Conservation (phyloP, 2,113 vertebrate species). For the Motacilla tschutschensis region DNA sequence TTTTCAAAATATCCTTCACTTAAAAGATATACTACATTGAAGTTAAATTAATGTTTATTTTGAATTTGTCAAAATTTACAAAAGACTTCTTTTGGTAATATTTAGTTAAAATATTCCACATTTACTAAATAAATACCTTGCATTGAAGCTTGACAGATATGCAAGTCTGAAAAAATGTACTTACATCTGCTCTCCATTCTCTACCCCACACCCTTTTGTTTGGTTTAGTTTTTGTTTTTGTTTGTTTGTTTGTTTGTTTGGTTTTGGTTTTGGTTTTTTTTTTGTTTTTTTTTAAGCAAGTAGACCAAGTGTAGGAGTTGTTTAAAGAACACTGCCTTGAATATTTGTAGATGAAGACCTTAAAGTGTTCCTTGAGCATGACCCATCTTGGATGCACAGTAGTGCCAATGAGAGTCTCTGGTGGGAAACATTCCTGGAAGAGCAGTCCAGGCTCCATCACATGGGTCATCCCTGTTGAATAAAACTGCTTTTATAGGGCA, state of each 20-base stretch:
- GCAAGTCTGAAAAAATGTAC: neutral
- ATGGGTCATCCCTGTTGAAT: accelerated
- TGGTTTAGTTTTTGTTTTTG: neutral
- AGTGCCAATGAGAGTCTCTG: accelerated
- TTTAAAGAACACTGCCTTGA: neutral
- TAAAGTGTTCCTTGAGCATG: neutral
- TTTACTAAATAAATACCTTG: neutral
- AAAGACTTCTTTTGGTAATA: neutral
- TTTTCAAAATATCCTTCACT: neutral
- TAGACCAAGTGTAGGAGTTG: neutral
- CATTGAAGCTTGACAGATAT: neutral
- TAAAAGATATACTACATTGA: neutral
- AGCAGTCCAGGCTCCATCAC: neutral
- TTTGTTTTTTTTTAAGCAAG: neutral
- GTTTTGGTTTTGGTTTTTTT: too few species aligned
- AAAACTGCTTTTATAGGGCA: neutral
- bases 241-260: neutral
- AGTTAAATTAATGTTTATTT: neutral
- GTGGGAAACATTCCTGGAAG: neutral
- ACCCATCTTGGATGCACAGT: neutral
- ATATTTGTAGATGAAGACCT: neutral
- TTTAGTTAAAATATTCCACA: neutral
- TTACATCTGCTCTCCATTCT: too few species aligned
- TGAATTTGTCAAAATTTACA: neutral
- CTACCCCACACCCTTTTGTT: accelerated